Percentiles rank a stretch among this genome's conserved stretches.
Evolutionary conservation across 2,113 vertebrate species (phyloP).

Genomic region (Varanus komodoensis): DNA sequence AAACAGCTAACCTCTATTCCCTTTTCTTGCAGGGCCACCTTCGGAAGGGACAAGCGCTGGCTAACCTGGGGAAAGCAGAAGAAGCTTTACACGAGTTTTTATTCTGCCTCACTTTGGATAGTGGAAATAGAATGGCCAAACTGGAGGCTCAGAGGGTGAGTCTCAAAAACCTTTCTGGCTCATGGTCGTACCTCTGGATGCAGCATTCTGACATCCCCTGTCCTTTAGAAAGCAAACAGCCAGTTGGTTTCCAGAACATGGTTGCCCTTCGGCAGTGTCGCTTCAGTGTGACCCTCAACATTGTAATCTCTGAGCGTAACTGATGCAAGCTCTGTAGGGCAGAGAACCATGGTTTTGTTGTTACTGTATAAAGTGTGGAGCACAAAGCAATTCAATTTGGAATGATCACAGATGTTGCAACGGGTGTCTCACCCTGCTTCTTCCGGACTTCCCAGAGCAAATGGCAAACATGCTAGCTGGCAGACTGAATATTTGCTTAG

Average conservation of each 20-base stretch:
- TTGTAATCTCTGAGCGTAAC: too few species aligned
- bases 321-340: not conserved
- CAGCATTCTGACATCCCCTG: rapidly evolving
- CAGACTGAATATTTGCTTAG: not conserved
- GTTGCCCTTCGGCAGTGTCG: not conserved
- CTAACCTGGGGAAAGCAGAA: constrained; percentile 85
- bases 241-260: not conserved
- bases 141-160: constrained; percentile 86
- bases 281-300: not conserved
- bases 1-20: constrained; percentile 41
- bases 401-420: not conserved
- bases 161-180: constrained; percentile 27
- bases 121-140: constrained; percentile 85
- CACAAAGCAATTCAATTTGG: too few species aligned
- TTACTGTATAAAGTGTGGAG: not conserved
- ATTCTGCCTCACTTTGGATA: constrained; percentile 87
- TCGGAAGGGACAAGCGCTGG: constrained; percentile 88
- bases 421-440: not conserved
- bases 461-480: not conserved
- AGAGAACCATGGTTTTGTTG: not conserved
- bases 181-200: not conserved
- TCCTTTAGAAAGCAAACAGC: not conserved
- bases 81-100: constrained; percentile 91
- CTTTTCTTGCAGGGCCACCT: constrained; percentile 83
- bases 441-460: not conserved